Base-by-base conservation (phyloP, 2,888 invertebrate genomes). In the Mystacides longicornis region DNA sequence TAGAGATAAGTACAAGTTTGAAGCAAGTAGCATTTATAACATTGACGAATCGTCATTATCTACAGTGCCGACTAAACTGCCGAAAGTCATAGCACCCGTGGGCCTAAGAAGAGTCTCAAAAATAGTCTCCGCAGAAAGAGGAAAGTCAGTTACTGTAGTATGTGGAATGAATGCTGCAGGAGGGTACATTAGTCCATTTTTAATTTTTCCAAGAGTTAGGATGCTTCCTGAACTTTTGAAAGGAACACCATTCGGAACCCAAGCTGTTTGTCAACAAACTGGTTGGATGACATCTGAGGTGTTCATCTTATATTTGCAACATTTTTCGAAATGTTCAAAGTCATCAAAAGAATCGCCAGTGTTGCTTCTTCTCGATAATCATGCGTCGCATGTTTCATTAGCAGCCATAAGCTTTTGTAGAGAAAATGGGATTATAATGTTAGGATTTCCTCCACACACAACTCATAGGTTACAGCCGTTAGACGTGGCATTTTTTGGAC, bases 141-240 rank as follows among this genome's bases (percentile, higher is more conserved):
- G 70, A 49, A 65, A 65, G 51, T 65, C 67, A 45, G 67, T 72
- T 2, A 74, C 72, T 1, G 54, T 71, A 14, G 48, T 71, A 49
- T 72, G 69, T 64, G 64, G 68, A n/a, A 67, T 72, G 65, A 73
- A 65, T 63, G 67, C 68, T 60, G 64, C 68, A 43, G 68, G 72
- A 11, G 2, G n/a, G 11, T 73, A 62, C 60, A 64, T 74, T 23
- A 71, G 72, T 4, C 73, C 72, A 2, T 71, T 75, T 71, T 72
- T 74, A 62, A 72, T 75, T 50, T 75, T 68, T 54, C 71, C 27
- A 27, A 53, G 71, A 23, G 67, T 72, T 59, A 67, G 69, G 55
- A 64, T 71, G 67, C 67, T 67, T 47, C 67, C 68, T 9, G 56
- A 60, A 1, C 64, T 74, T 9, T 66, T 70, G 58, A 67, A 67